Base-by-base conservation (phyloP, 1,140 invertebrate genomes). In the Triops cancriformis region DNA sequence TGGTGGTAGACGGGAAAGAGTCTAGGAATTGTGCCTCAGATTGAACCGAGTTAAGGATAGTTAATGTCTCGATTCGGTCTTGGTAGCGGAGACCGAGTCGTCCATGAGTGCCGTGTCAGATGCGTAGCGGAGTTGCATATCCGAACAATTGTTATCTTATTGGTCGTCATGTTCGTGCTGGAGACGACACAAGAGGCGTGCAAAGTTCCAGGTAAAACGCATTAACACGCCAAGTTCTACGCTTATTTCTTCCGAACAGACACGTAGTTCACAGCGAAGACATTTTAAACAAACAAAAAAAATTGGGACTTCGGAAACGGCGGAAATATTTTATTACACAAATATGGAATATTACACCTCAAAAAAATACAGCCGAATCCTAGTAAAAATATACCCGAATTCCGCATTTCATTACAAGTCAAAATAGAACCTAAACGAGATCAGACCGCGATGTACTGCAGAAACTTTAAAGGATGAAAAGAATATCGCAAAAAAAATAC, bases 161-260 rank as follows among this genome's bases (percentile, higher is more conserved):
- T 18, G 51, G 51, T 64, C 51, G 10, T 64, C 45, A 64, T 64
- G 14, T 23, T 64, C 45, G 23, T 64, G 45, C 14, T 14, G 23
- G 51, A 64, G 51, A 64, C 51, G 23, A 18, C 23, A 64, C 51
- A 64, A 64, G 51, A 64, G 51, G 51, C 51, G 51, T 64, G 51
- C 51, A 64, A 64, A 64, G 51, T 64, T 23, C 51, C 51, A 64
- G 51, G 51, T 64, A 64, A 64, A 64, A 64, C 51, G 51, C 51
- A 64, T 64, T 64, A 64, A 18, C 51, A 64, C 51, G 51, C 51
- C 14, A 64, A 64, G 51, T 64, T 64, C 10, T 64, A 64, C 51
- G 51, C 51, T 18, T 23, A n/a, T 64, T 64, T 64, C 14, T 64
- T 64, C 11, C 51, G 14, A 18, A 64, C 18, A 18, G 51, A 64